These are phyloP conservation scores for Polydrusus tereticollis DNA, from an alignment of 2,888 invertebrate genomes.

Conservation along the genomic window DNA sequence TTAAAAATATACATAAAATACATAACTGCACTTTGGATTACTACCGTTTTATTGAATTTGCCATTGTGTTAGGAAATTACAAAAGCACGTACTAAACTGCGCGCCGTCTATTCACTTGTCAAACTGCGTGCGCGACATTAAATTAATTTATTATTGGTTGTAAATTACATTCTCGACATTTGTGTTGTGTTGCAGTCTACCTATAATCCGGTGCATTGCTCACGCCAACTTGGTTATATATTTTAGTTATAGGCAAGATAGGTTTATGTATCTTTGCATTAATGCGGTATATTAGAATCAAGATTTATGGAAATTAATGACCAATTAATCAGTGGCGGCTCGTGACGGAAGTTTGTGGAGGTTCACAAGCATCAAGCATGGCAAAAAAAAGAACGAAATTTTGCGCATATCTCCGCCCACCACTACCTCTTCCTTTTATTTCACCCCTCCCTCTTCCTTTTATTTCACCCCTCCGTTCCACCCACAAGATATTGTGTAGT, in stretches of 20 bases:
- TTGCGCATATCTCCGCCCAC: too few relatives aligned
- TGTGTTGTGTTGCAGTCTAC: constrained; percentile 16
- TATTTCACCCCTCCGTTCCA: too few relatives aligned
- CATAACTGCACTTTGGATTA: constrained; percentile 12
- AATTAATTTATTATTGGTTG: constrained; percentile 38
- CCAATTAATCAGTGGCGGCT: too few relatives aligned
- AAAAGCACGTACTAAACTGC: constrained; percentile 22
- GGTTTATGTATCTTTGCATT: background rate
- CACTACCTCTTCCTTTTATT: too few relatives aligned
- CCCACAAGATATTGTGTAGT: too few relatives aligned
- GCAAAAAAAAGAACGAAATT: too few relatives aligned
- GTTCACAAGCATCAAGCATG: too few relatives aligned
- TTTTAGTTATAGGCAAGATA: constrained; percentile 15
- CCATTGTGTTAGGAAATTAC: constrained; percentile 20
- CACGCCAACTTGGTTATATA: constrained; percentile 5
- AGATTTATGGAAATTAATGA: too few relatives aligned
- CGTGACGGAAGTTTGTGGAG: too few relatives aligned
- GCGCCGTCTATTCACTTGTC: constrained; percentile 36
- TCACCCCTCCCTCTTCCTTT: too few relatives aligned
- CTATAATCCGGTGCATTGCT: constrained; percentile 25
- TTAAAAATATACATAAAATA: constrained; percentile 19
- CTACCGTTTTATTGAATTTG: constrained; percentile 32
- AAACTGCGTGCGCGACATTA: constrained; percentile 21
- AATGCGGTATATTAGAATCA: background rate
- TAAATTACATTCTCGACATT: constrained; percentile 30